These are phyloP conservation scores for Anguilla anguilla DNA, from an alignment of 2,797 vertebrate species.

Conservation along the genomic window DNA sequence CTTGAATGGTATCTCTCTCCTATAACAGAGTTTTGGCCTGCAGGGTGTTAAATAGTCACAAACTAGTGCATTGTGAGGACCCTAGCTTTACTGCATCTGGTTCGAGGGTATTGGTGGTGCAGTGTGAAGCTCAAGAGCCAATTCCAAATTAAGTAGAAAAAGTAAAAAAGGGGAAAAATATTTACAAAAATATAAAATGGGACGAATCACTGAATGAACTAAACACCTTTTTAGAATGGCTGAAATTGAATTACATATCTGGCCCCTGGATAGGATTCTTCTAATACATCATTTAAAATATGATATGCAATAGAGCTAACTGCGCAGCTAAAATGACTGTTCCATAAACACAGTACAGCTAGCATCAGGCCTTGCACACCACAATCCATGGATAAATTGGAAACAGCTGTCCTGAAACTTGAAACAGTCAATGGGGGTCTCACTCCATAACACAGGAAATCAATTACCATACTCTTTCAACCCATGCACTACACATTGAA, in stretches of 20 bases:
- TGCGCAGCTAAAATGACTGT: background rate
- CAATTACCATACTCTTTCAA: conserved; percentile 14
- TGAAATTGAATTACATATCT: background rate
- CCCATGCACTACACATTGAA: background rate
- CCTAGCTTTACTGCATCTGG: too few species aligned
- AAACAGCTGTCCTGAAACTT: conserved; percentile 4
- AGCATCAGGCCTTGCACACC: background rate
- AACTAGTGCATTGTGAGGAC: background rate
- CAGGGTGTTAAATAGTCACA: background rate
- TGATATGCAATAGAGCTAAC: background rate
- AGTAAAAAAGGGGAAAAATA: background rate
- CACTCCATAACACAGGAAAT: background rate
- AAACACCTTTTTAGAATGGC: background rate
- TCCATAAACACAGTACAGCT: background rate
- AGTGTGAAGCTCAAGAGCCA: background rate
- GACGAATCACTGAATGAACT: background rate
- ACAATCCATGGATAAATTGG: background rate
- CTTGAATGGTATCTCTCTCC: background rate
- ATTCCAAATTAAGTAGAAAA: background rate
- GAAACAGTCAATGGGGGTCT: conserved; percentile 3
- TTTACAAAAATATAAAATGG: background rate
- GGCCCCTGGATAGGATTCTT: background rate
- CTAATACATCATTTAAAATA: background rate
- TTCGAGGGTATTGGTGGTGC: too few species aligned
- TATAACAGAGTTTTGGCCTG: background rate